Conservation (phyloP, 2,888 invertebrate species). For the Lepeophtheirus nordmannii region DNA sequence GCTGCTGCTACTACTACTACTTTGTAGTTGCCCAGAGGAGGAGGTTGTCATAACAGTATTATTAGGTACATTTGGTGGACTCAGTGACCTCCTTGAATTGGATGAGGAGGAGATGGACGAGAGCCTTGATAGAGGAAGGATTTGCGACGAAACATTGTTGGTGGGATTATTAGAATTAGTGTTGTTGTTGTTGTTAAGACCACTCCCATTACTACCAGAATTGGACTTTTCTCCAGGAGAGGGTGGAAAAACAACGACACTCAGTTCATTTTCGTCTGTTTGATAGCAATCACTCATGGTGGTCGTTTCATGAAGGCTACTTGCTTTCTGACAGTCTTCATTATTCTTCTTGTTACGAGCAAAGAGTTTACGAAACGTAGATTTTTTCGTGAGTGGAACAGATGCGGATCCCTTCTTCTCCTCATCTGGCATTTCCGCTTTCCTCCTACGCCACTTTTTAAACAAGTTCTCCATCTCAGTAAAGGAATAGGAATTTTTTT, state of each 20-base stretch:
- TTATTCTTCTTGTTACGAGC: not conserved
- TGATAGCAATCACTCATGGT: not conserved
- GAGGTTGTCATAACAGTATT: too few relatives aligned
- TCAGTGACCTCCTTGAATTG: not conserved
- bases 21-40: too few relatives aligned
- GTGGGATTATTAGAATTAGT: not conserved
- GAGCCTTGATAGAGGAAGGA: constrained; percentile 8
- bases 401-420: not conserved
- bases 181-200: not conserved
- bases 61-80: not conserved
- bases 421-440: not conserved
- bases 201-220: not conserved
- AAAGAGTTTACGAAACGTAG: not conserved
- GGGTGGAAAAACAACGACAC: not conserved
- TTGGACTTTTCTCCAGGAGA: not conserved
- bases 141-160: constrained; percentile 4
- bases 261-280: not conserved
- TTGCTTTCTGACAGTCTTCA: not conserved
- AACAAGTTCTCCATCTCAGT: constrained; percentile 24
- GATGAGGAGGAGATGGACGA: not conserved
- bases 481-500: constrained; percentile 11
- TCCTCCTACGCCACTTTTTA: constrained; percentile 23
- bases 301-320: not conserved
- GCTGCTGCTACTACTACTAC: too few relatives aligned
- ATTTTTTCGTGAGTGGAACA: not conserved